Base-by-base conservation (phyloP, 2,888 invertebrate species). In the Hypomecis atomaria region DNA sequence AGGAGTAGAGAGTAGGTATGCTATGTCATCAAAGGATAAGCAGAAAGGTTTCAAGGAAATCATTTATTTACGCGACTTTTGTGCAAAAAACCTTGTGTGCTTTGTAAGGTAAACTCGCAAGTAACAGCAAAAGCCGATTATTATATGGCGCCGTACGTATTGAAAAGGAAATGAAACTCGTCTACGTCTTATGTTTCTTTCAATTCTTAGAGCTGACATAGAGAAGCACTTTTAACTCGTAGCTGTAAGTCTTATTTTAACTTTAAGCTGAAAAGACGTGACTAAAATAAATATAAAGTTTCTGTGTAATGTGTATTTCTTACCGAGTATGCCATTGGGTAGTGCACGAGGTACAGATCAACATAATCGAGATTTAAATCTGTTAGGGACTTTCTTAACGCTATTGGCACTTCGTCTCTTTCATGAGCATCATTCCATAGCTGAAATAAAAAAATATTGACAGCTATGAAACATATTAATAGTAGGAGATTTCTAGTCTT, bases 261-360 rank as follows among this genome's bases (percentile, higher is more conserved):
- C 55, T 64, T 63, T 47, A 36, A 55, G 55, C 34, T 63, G 10
- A 42, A 40, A 11, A 58, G 36, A 63, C 43, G 58, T 64, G 59
- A 11, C 48, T 48, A 49, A 34, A 59, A 48, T 63, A 57, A 49
- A 56, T 44, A 62, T 9, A 40, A 50, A 59, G 47, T 23, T 57
- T 56, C 11, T 36, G 23, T 0, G n/a, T n/a, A n/a, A n/a, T n/a
- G 23, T 36, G 53, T 62, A 54, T 10, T 64, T 72, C 78, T 82
- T 71, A 89, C 90, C 78, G 85, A 88, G 78, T 95, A 96, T 0
- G 94, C 96, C 78, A 96, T 94, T 4, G 97, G 97, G 94, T 96
- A 95, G 81, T 98, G 97, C 79, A 97, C 95, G 56, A 97, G 90
- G 83, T 96, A 97, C 7, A 97, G 89, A 84, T 98, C 97, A 33